Base-by-base conservation (phyloP, 2,797 vertebrate species). In the Nyctibius grandis region DNA sequence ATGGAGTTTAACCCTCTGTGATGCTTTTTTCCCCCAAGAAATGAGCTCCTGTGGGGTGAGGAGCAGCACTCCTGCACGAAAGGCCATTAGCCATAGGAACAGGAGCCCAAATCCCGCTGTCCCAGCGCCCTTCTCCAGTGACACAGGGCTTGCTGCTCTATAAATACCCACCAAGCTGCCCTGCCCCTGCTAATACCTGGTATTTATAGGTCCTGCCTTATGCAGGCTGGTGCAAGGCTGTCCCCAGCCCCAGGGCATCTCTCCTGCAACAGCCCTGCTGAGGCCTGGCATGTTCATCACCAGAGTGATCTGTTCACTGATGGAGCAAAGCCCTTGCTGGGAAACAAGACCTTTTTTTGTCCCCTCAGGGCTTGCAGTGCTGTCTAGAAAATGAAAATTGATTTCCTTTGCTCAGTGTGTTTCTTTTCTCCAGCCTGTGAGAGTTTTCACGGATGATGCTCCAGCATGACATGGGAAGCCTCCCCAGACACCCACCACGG, bases 201-300 rank as follows among this genome's bases (percentile, higher is more conserved):
- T 95, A 95, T 95, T 95, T 96, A 93, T 95, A 96, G 91, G 53
- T 34, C 42, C 70, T 89, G 77, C 48, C 65, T 92, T 36, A 29
- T 47, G 53, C 74, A 78, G 83, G 36, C 69, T 78, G 48, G 54
- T 44, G 45, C 29, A 36, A 69, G 54, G 59, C 60, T 59, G 19
- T 73, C 60, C 42, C 33, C 40, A 38, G 65, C 29, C 45, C 53
- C 1, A 13, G 56, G 69, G 16, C 2, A 0, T 20, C 47, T 25
- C 20, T 74, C 11, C 29, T 48, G 45, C 31, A n/a, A 28, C 33
- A 65, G 16, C 47, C 63, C 68, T 15, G 40, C 84, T 51, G 60
- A 47, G 76, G 31, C 42, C 44, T 3, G 3, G 17, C 16, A 0
- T 3, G 3, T 54, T 95, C 84, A 34, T 25, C 2, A 1, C 69